These are phyloP conservation scores for Nymphalis polychloros DNA, from an alignment of 2,888 invertebrate genomes.

Conservation along the genomic window DNA sequence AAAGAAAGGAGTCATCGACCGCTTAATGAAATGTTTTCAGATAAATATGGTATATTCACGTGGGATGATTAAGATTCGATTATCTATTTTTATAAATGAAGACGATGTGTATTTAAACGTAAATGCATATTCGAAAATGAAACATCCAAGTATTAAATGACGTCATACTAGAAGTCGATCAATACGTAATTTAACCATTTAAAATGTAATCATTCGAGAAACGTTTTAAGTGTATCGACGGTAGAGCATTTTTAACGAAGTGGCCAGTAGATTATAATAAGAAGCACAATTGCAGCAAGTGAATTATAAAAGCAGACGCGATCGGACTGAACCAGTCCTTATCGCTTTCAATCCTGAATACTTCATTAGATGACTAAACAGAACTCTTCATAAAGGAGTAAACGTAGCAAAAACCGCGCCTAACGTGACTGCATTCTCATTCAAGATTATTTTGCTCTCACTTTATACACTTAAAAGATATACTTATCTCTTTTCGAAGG, in stretches of 20 bases:
- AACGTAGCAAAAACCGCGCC: constrained; percentile 46
- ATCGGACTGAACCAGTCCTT: constrained; percentile 48
- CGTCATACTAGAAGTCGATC: not conserved
- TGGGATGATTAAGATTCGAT: constrained; percentile 47
- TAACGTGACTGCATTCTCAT: constrained; percentile 27
- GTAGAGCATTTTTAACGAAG: constrained; percentile 43
- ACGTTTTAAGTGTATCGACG: constrained; percentile 29
- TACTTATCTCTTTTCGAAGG: not conserved
- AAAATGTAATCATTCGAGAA: constrained; percentile 14
- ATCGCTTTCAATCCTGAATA: constrained; percentile 60
- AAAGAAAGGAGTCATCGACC: constrained; percentile 53
- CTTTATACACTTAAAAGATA: constrained; percentile 12
- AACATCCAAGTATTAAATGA: not conserved
- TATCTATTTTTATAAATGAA: constrained; percentile 34
- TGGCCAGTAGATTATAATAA: constrained; percentile 58
- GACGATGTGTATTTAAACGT: constrained; percentile 32
- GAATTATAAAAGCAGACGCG: constrained; percentile 57
- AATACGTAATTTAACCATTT: not conserved
- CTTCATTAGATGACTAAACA: constrained; percentile 77
- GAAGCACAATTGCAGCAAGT: constrained; percentile 53
- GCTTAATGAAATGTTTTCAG: constrained; percentile 53
- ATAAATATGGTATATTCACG: constrained; percentile 45
- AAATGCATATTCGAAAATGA: constrained; percentile 4
- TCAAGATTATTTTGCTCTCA: constrained; percentile 25
- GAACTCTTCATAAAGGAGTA: constrained; percentile 59